Percentiles rank a stretch among this genome's conserved stretches.
These are phyloP conservation scores for Drosophila seguyi DNA, from an alignment of 1,140 invertebrate genomes.

Conservation along the genomic window DNA sequence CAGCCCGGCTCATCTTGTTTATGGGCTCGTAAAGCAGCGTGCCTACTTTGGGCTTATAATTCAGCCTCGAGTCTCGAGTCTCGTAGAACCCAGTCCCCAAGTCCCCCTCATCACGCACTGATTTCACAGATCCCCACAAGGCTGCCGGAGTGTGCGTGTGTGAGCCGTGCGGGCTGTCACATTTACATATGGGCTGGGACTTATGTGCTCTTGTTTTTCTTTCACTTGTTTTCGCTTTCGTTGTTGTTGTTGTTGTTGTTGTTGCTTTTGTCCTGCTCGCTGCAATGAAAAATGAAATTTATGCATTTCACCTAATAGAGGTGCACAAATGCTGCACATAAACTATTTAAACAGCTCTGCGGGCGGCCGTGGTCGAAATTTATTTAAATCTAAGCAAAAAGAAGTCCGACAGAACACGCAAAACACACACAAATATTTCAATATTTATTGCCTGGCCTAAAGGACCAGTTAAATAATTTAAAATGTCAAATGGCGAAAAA, in stretches of 20 bases:
- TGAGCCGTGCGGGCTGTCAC: slow-evolving; percentile 64
- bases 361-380: slow-evolving; percentile 32
- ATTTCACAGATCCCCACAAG: slow-evolving; percentile 61
- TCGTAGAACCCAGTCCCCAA: slow-evolving; percentile 25
- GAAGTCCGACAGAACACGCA: slow-evolving; percentile 20
- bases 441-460: slow-evolving; percentile 47
- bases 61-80: slow-evolving; percentile 32
- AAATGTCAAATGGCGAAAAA: slow-evolving; percentile 57
- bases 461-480: slow-evolving; percentile 50
- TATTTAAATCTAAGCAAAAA: slow-evolving; percentile 52
- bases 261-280: slow-evolving; percentile 3
- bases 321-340: slow-evolving; percentile 51
- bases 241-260: background rate
- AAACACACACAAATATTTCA: slow-evolving; percentile 45
- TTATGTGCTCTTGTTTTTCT: slow-evolving; percentile 49
- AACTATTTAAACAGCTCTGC: slow-evolving; percentile 54
- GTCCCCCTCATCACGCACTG: slow-evolving; percentile 71
- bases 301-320: slow-evolving; percentile 71
- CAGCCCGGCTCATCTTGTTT: slow-evolving; percentile 62
- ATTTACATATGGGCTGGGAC: slow-evolving; percentile 72
- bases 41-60: slow-evolving; percentile 67
- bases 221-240: slow-evolving; percentile 8
- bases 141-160: slow-evolving; percentile 6
- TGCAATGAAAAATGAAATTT: slow-evolving; percentile 73
- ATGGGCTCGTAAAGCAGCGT: slow-evolving; percentile 73